Evolutionary conservation across 2,888 invertebrate genomes (phyloP).

Genomic region (Lymantria dispar): DNA sequence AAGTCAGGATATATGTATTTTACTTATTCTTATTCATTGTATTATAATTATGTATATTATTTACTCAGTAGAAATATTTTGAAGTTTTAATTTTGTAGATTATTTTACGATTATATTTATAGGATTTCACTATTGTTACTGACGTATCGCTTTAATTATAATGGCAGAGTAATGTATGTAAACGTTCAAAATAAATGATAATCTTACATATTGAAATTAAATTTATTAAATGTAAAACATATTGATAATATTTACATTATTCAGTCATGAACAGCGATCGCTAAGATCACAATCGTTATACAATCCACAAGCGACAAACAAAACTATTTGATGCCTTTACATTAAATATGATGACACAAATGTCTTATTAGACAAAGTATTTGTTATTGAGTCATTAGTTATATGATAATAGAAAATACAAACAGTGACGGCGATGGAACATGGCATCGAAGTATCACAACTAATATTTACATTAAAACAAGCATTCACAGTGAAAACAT

Average conservation of each 20-base stretch:
- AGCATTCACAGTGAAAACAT: not conserved
- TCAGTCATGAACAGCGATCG: conserved; percentile 69
- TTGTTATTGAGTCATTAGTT: conserved; percentile 28
- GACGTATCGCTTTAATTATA: too few relatives aligned
- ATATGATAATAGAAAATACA: conserved; percentile 25
- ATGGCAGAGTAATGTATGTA: not conserved
- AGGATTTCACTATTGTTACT: too few relatives aligned
- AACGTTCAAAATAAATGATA: conserved; percentile 25
- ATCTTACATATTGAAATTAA: conserved; percentile 51
- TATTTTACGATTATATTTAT: too few relatives aligned
- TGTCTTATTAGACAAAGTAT: conserved; percentile 17
- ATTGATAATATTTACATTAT: conserved; percentile 71
- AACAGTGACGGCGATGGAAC: conserved; percentile 37
- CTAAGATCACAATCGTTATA: conserved; percentile 43
- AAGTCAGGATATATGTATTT: too few relatives aligned
- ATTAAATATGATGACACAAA: conserved; percentile 26
- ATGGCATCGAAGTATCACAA: conserved; percentile 70
- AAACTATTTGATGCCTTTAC: conserved; percentile 18
- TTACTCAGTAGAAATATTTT: too few relatives aligned
- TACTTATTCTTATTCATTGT: too few relatives aligned
- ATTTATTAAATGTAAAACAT: conserved; percentile 71
- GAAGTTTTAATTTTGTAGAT: too few relatives aligned
- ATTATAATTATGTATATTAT: too few relatives aligned
- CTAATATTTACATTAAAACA: conserved; percentile 58
- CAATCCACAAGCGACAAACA: conserved; percentile 28